Conservation (phyloP, 2,888 invertebrate genomes). For the Poecilus cupreus region DNA sequence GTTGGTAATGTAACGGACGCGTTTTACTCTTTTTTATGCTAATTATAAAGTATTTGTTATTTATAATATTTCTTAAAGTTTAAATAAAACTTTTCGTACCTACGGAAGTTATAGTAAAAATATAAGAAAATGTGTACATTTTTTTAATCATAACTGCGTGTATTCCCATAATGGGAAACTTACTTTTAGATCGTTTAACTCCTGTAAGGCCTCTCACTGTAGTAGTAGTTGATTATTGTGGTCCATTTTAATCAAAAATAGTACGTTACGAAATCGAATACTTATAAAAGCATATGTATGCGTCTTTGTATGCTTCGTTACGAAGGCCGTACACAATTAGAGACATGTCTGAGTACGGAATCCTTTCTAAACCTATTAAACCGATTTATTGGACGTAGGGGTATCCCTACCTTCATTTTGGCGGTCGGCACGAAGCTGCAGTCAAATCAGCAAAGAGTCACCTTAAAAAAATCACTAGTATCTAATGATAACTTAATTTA, state of each 20-base stretch:
- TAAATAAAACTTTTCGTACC: no score
- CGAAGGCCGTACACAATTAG: constrained; percentile 1
- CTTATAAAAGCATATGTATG: neutral
- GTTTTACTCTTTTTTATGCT: no score
- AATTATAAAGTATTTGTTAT: no score
- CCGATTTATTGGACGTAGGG: neutral
- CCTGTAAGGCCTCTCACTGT: neutral
- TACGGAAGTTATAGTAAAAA: no score
- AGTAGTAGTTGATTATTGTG: neutral
- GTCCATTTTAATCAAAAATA: constrained; percentile 14
- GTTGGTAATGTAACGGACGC: no score
- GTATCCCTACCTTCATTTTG: constrained; percentile 7
- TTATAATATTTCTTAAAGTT: no score
- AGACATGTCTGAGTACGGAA: neutral
- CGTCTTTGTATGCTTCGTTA: neutral
- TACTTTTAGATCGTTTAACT: neutral
- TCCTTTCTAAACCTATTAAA: neutral
- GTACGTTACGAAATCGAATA: neutral
- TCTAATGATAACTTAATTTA: neutral
- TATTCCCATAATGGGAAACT: neutral
- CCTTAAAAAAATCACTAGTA: neutral
- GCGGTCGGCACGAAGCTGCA: neutral
- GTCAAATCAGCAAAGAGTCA: constrained; percentile 3
- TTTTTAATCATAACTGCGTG: constrained; percentile 55
- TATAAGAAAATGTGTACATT: constrained; percentile 58